phyloP scores from a whole-genome alignment of 2,113 vertebrate species.

The Tupaia chinensis region DNA sequence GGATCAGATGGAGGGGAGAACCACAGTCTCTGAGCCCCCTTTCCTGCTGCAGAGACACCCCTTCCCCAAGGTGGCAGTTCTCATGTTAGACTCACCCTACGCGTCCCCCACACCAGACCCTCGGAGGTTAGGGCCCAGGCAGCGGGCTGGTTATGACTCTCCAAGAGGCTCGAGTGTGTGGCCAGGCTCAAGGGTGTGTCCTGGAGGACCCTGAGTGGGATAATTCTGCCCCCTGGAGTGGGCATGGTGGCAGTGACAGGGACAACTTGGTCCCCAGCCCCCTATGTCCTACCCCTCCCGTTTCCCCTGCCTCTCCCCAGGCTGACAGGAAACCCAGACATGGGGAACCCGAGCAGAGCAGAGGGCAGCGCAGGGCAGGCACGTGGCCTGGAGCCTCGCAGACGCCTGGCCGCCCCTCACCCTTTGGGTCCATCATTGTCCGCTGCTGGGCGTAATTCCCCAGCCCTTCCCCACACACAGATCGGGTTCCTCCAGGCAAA shows the following conservation, averaged over 20 bases:
- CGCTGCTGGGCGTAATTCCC: not conserved
- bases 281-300: not conserved
- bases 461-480: constrained; percentile 54
- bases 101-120: not conserved
- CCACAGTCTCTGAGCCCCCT: not conserved
- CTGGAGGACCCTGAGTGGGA: rapidly evolving
- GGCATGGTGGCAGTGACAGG: not conserved
- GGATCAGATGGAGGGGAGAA: not conserved
- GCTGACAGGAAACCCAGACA: not conserved
- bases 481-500: constrained; percentile 55
- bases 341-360: rapidly evolving
- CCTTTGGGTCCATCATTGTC: constrained; percentile 63
- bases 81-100: not conserved
- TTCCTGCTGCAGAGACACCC: not conserved
- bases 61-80: not conserved
- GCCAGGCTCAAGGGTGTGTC: not conserved
- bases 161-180: not conserved
- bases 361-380: not conserved
- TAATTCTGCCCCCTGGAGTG: rapidly evolving
- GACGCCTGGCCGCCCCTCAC: rapidly evolving
- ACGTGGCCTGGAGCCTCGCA: not conserved
- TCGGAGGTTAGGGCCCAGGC: rapidly evolving
- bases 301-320: not conserved
- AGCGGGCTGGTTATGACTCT: rapidly evolving
- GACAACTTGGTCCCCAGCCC: rapidly evolving